Percentiles rank a stretch among this genome's conserved stretches.
These are phyloP conservation scores for Carcharodon carcharias DNA, from an alignment of 2,797 vertebrate species.

Conservation along the genomic window DNA sequence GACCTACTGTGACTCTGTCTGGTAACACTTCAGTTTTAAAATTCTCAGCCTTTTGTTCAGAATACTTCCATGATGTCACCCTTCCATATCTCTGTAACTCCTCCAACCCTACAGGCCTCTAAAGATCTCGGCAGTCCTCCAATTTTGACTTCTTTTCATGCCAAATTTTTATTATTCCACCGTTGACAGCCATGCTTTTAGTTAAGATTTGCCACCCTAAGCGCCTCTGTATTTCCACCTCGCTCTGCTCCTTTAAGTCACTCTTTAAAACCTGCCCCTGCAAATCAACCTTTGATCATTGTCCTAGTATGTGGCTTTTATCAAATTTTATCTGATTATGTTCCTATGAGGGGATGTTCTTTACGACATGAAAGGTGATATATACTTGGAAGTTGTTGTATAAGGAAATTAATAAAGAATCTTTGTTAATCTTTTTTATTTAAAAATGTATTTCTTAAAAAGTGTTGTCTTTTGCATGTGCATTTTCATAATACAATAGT, in stretches of 20 bases:
- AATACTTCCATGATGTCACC: background rate
- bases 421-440: background rate
- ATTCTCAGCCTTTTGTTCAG: background rate
- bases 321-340: background rate
- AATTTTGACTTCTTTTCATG: background rate
- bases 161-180: background rate
- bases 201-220: background rate
- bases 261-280: background rate
- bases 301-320: background rate
- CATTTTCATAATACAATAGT: background rate
- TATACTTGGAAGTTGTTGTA: background rate
- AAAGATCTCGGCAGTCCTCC: background rate
- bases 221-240: background rate
- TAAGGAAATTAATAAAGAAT: background rate
- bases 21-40: background rate
- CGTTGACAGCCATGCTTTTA: background rate
- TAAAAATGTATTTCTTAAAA: background rate
- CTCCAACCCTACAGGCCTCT: too few relatives aligned
- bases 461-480: background rate
- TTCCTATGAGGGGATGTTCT: background rate
- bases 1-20: background rate
- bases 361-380: background rate
- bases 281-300: background rate
- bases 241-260: background rate
- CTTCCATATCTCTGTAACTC: background rate